Base-by-base conservation (phyloP, 64 coral and sea anemone genomes). In the Pocillopora damicornis region DNA sequence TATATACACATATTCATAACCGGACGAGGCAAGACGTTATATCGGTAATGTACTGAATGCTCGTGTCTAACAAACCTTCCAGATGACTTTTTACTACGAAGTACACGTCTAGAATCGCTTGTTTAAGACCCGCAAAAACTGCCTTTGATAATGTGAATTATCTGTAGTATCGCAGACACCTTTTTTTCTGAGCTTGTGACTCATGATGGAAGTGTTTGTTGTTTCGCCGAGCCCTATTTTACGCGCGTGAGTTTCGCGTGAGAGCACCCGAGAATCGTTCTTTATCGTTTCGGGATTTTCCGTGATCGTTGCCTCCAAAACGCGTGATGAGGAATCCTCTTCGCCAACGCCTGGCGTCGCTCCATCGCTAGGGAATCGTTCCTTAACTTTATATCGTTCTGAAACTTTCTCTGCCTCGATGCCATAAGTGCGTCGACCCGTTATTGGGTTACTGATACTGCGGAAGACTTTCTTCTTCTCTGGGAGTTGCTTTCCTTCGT, bases 51-150 rank as follows among this genome's bases (percentile, higher is more conserved):
- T 71, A 71, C 67, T 20, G 22, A 20, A 11, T 71, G 67, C 67
- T 71, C 67, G n/a, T 20, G 25, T 23, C 67, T 71, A 23, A 63
- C 11, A 15, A 17, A 63, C 1, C 9, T 20, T 25, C 9, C 11
- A 7, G 67, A 71, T 23, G 25, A 25, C 13, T 63, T 63, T 63
- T 63, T 11, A 11, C 30, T 10, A 17, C 0, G 9, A 22, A 12
- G 20, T 57, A 68, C 14, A 11, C 12, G 7, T 60, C 89, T 77
- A 95, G 85, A 95, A 92, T 16, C 94, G 86, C 66, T 95, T 95
- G n/a, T 92, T 95, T 11, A 95, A 88, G 11, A 95, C 94, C 74
- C 94, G 86, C 7, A 95, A 76, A 86, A 95, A 95, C 67, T 95
- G 94, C 58, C 94, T 89, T 73, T 95, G 94, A 20, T 95, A 95